A percentile compares a stretch with the other conserved stretches of the same genome.
phyloP scores from a whole-genome alignment of 1,140 invertebrate species.

The Micrasema minimum region DNA sequence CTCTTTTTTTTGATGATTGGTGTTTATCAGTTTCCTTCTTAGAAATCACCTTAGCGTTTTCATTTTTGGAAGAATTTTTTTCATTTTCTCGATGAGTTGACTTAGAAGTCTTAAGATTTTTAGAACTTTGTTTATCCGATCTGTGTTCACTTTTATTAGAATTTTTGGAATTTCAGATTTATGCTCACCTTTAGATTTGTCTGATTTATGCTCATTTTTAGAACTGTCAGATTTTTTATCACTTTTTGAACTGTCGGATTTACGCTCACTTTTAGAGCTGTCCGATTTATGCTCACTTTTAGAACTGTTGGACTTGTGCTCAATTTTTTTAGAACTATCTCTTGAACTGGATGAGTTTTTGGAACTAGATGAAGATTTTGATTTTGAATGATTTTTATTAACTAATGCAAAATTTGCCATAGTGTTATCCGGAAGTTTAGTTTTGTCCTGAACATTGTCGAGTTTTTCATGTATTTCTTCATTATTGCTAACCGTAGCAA shows the following conservation, averaged over 20 bases:
- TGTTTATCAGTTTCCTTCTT: conserved; percentile 13
- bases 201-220: neutral
- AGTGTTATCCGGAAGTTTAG: neutral
- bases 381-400: conserved; percentile 12
- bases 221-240: conserved; percentile 6
- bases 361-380: conserved; percentile 11
- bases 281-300: conserved; percentile 21
- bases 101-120: conserved; percentile 12
- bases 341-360: conserved; percentile 15
- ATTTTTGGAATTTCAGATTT: conserved; percentile 17
- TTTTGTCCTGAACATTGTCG: neutral
- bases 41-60: neutral
- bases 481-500: neutral
- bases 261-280: conserved; percentile 10
- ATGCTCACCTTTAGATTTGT: conserved; percentile 9
- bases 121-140: conserved; percentile 19
- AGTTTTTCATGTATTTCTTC: conserved; percentile 1
- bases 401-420: conserved; percentile 5
- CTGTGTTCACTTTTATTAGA: conserved; percentile 26
- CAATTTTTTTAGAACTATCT: conserved; percentile 3
- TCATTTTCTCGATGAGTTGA: conserved; percentile 24
- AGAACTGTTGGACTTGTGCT: neutral
- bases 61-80: conserved; percentile 17
- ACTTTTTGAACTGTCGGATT: conserved; percentile 12
- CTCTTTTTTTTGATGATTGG: conserved; percentile 25